Conservation (phyloP, 2,797 vertebrate species). For the Gambusia yucatana region DNA sequence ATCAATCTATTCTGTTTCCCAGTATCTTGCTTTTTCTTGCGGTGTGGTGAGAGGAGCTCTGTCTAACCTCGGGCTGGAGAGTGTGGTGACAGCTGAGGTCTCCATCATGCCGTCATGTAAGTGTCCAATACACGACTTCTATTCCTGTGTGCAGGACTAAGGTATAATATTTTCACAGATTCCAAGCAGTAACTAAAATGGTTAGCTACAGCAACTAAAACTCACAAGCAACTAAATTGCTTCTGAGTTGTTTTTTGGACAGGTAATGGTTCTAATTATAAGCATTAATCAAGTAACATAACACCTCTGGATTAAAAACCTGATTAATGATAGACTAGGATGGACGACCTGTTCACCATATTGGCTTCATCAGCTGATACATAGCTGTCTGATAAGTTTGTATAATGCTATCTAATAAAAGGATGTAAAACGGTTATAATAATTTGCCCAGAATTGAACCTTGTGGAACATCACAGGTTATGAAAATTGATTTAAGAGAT, state of each 20-base stretch:
- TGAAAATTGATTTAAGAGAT: not conserved
- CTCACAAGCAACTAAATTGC: too few relatives aligned
- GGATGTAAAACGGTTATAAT: not conserved
- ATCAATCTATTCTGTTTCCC: conserved; percentile 21
- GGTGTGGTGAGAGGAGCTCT: conserved; percentile 86
- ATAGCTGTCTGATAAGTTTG: not conserved
- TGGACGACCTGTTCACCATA: not conserved
- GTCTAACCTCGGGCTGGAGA: conserved; percentile 84
- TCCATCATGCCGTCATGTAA: conserved; percentile 88
- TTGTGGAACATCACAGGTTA: not conserved
- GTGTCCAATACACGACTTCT: conserved; percentile 50
- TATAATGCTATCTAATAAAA: not conserved
- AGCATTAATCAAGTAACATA: not conserved
- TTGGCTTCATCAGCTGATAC: not conserved
- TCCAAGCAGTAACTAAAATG: not conserved
- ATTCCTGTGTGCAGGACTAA: not conserved
- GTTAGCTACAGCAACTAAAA: not conserved
- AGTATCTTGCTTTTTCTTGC: conserved; percentile 90
- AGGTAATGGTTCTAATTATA: not conserved
- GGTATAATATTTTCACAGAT: not conserved
- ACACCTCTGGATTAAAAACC: not conserved
- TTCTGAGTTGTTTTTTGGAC: not conserved
- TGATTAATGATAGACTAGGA: not conserved
- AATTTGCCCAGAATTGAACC: not conserved
- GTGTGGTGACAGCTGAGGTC: conserved; percentile 87